Percentiles rank a stretch among this genome's conserved stretches.
phyloP scores from a whole-genome alignment of 2,888 invertebrate genomes.

The Xiphydria camelus region DNA sequence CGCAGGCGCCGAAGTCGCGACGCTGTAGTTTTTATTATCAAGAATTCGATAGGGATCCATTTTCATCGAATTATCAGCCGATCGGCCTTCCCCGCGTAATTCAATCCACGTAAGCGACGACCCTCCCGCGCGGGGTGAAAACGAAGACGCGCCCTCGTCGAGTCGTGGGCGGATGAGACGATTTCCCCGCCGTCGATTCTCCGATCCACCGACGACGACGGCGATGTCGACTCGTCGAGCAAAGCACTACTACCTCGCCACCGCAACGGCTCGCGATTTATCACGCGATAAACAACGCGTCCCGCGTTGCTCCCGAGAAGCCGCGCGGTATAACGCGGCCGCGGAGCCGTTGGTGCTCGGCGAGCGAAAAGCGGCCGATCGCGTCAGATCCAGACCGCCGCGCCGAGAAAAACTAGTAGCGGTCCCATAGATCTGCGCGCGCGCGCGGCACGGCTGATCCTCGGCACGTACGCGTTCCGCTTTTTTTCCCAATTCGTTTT shows the following conservation, averaged over 20 bases:
- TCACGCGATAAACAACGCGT: conserved; percentile 39
- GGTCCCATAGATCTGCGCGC: conserved; percentile 43
- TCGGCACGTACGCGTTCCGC: conserved; percentile 4
- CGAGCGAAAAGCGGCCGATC: conserved; percentile 32
- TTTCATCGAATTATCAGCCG: conserved; percentile 42
- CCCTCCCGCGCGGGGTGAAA: too few relatives aligned
- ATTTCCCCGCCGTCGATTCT: too few relatives aligned
- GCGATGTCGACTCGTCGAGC: too few relatives aligned
- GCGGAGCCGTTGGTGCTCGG: conserved; percentile 4
- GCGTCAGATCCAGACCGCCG: conserved; percentile 42
- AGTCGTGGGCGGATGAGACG: too few relatives aligned
- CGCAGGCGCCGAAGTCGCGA: too few relatives aligned
- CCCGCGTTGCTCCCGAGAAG: conserved; percentile 19
- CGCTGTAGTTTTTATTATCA: too few relatives aligned
- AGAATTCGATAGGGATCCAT: conserved; percentile 38
- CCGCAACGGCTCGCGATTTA: conserved; percentile 37
- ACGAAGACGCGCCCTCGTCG: too few relatives aligned
- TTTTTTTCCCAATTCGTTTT: conserved; percentile 8
- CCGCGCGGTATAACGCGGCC: conserved; percentile 9
- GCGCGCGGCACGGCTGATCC: conserved; percentile 4
- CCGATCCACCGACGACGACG: too few relatives aligned
- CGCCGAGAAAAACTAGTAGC: conserved; percentile 48
- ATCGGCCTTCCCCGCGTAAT: conserved; percentile 43
- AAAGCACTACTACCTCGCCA: too few relatives aligned
- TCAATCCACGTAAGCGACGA: too few relatives aligned